These are phyloP conservation scores for Mallotus villosus DNA, from an alignment of 2,797 vertebrate species.

Conservation along the genomic window DNA sequence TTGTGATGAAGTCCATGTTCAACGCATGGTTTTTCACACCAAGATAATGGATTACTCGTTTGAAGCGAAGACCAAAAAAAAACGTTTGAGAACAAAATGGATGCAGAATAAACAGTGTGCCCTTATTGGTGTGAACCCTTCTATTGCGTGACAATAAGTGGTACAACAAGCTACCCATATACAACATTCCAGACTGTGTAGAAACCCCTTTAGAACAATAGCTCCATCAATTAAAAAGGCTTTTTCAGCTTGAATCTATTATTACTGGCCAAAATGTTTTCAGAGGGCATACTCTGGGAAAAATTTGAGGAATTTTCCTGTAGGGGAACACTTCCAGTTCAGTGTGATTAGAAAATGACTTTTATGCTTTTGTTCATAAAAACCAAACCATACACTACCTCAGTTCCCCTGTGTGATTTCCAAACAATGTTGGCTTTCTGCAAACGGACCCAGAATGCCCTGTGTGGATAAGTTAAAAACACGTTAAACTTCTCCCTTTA, in stretches of 20 bases:
- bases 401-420: neutral
- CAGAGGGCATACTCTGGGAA: slow-evolving; percentile 34
- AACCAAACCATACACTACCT: neutral
- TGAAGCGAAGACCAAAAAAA: neutral
- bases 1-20: neutral
- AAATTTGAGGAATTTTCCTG: slow-evolving; percentile 39
- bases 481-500: neutral
- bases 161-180: slow-evolving; percentile 12
- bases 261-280: slow-evolving; percentile 42
- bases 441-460: neutral
- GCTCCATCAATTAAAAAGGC: slow-evolving; percentile 37
- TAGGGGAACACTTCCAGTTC: slow-evolving; percentile 17
- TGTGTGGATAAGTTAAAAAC: neutral
- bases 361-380: neutral
- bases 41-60: neutral
- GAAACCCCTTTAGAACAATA: slow-evolving; percentile 34
- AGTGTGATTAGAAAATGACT: neutral
- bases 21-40: neutral
- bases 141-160: slow-evolving; percentile 5
- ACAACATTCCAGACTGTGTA: slow-evolving; percentile 11
- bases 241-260: slow-evolving; percentile 46
- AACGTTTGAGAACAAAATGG: neutral
- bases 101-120: neutral
- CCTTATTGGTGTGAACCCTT: neutral
- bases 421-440: neutral